Evolutionary conservation across 2,888 invertebrate genomes (phyloP), one percentile per base, ranked within the genome.

Genomic region (Dryocosmus kuriphilus): DNA sequence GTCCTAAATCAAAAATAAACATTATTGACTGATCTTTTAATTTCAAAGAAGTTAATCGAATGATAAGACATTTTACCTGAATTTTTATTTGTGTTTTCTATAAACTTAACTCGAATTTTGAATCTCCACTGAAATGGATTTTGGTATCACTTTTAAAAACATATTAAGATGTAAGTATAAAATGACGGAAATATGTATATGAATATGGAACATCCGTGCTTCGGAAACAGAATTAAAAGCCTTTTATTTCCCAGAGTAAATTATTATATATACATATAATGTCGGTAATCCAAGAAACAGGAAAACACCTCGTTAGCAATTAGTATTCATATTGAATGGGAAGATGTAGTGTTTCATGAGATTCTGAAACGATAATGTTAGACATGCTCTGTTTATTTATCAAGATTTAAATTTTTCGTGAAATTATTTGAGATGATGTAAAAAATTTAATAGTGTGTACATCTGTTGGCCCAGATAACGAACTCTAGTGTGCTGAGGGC

Each of bases 401-500:
- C 27, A 57, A 41, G 75, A 79, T 80, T 83, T 46, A 46, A 80
- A 80, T 77, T 81, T 80, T 79, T 84, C 81, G 79, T 80, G 78
- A 81, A 81, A 83, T 83, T 84, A 84, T 76, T 81, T 78, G 75
- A 79, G 78, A 82, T 84, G 75, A 77, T 83, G 82, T 84, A 80
- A 85, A 84, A 83, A 81, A n/a, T 79, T 75, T 82, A 86, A 87
- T 86, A 85, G 83, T 82, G 77, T 76, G 79, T 80, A 80, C 81
- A 83, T 84, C 83, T 83, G 84, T 85, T 88, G 87, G 83, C 88
- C 86, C 83, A 87, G 86, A 88, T 88, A 87, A 86, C 84, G 82
- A 82, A 80, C 77, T 74, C 76, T 78, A 71, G 19, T 41, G 5
- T 67, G 19, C 19, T 46, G 27, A 67, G 27, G 41, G 41, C 14